Conservation (phyloP, 2,113 vertebrate species). For the Gymnarchus niloticus region DNA sequence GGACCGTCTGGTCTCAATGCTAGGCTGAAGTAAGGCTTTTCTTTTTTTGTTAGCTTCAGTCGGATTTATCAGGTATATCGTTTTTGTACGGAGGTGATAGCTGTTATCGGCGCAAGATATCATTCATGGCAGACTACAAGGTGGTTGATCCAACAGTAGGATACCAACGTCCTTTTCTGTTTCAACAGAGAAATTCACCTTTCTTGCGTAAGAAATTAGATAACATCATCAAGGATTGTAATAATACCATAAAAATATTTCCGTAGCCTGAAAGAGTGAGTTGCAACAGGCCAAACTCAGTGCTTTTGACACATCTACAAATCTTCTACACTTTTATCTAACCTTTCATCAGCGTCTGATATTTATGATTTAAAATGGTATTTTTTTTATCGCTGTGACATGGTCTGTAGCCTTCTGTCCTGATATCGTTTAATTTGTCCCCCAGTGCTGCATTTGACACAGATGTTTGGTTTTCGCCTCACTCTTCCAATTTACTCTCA, state of each 20-base stretch:
- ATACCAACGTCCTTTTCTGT: conserved; percentile 27
- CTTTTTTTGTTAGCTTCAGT: conserved; percentile 6
- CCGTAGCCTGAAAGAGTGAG: not conserved
- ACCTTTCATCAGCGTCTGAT: no score
- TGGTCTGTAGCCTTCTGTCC: not conserved
- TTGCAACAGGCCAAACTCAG: no score
- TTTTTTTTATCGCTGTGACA: not conserved
- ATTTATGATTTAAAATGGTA: not conserved
- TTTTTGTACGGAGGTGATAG: conserved; percentile 18
- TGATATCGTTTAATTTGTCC: not conserved
- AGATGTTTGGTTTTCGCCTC: not conserved
- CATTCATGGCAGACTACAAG: not conserved
- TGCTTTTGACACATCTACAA: no score
- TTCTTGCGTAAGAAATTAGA: conserved; percentile 32
- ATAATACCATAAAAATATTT: not conserved
- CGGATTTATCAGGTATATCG: conserved; percentile 17
- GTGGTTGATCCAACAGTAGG: conserved; percentile 18
- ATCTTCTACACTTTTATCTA: not conserved
- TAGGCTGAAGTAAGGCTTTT: not conserved
- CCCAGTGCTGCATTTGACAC: not conserved
- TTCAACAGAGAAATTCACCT: conserved; percentile 39
- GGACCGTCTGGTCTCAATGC: not conserved
- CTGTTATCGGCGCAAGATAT: conserved; percentile 13
- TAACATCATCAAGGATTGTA: conserved; percentile 7
- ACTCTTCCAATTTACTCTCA: not conserved